Conservation (phyloP, 2,797 vertebrate species). For the Carduelis carduelis region DNA sequence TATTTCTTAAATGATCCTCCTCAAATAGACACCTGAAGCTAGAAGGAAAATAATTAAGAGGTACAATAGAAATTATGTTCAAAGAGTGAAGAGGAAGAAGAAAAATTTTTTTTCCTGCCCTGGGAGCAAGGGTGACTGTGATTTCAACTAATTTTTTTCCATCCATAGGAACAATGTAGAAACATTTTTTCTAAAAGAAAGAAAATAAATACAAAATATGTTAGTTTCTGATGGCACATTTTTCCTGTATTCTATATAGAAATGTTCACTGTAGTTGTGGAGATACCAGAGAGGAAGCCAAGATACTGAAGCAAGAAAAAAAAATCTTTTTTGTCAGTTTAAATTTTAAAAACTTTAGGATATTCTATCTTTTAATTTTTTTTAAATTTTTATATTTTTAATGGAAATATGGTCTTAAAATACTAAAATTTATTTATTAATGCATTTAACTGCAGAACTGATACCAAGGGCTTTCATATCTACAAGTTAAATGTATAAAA, state of each 20-base stretch:
- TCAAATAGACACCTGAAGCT: not conserved
- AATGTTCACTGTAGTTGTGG: fast-evolving
- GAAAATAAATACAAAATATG: not conserved
- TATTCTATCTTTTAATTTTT: not conserved
- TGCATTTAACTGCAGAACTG: not conserved
- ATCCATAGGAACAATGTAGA: not conserved
- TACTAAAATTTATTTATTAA: not conserved
- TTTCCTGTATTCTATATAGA: not conserved
- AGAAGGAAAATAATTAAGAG: not conserved
- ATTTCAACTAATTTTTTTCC: not conserved
- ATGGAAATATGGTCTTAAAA: not conserved
- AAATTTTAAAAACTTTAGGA: not conserved
- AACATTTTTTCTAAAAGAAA: not conserved
- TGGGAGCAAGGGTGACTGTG: not conserved
- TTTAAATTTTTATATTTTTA: not conserved
- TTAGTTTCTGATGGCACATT: not conserved
- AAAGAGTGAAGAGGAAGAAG: not conserved
- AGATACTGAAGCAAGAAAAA: not conserved
- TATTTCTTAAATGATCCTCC: not conserved
- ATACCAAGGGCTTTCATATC: not conserved
- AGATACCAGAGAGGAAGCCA: not conserved
- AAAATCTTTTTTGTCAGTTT: not conserved
- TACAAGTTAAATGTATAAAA: not conserved
- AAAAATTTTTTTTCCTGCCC: not conserved
- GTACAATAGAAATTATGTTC: not conserved